A percentile compares a stretch with the other conserved stretches of the same genome.
phyloP scores from a whole-genome alignment of 1,140 invertebrate genomes.

The Ridgeia piscesae region DNA sequence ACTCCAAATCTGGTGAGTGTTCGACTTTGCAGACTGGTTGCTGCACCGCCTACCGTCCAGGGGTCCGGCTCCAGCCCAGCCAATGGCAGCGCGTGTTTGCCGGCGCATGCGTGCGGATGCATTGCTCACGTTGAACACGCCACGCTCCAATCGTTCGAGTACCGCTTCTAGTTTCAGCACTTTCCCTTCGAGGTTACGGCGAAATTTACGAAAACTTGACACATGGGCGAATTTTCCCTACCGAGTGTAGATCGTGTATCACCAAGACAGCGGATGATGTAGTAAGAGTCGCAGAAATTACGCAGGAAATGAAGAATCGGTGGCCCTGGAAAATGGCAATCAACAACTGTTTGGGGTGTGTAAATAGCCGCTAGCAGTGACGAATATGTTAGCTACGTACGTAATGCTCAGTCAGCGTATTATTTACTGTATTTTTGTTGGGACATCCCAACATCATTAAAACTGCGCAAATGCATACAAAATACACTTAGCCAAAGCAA shows the following conservation, averaged over 20 bases:
- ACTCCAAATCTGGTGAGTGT: neutral
- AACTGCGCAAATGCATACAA: neutral
- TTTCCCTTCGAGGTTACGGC: neutral
- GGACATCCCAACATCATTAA: neutral
- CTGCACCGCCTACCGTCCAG: neutral
- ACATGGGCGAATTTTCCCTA: neutral
- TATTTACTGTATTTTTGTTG: neutral
- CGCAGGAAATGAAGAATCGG: neutral
- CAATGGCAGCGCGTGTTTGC: neutral
- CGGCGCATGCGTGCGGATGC: neutral
- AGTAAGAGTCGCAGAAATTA: neutral
- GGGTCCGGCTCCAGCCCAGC: neutral
- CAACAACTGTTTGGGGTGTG: neutral
- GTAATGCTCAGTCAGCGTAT: neutral
- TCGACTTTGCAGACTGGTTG: neutral
- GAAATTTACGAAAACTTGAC: neutral
- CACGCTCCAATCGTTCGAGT: neutral
- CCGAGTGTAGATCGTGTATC: neutral
- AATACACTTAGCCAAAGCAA: neutral
- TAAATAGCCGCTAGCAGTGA: neutral
- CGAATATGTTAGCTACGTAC: no score
- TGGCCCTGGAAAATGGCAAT: neutral
- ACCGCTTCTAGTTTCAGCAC: neutral
- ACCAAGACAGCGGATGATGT: neutral
- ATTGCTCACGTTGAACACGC: neutral